Percentiles rank a stretch among this genome's conserved stretches.
Evolutionary conservation across 1,140 invertebrate species (phyloP).

Genomic region (Camponotus vicinus): DNA sequence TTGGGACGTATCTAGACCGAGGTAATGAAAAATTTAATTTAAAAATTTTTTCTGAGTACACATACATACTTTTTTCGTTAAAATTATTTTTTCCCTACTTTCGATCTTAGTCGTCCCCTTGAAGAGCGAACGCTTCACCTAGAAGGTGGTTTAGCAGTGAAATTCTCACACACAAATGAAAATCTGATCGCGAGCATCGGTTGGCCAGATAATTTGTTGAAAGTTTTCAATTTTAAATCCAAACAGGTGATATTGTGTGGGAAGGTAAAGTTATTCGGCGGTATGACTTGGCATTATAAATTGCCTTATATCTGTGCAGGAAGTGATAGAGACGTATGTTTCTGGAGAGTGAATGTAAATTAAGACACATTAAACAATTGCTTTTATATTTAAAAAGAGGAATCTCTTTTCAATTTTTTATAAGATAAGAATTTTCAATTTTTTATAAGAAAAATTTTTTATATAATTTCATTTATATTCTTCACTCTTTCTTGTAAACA

Average conservation of each 20-base stretch:
- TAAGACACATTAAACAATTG: conserved; percentile 73
- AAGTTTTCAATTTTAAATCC: conserved; percentile 87
- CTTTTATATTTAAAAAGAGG: not conserved
- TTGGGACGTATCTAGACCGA: conserved; percentile 89
- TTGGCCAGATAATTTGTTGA: conserved; percentile 87
- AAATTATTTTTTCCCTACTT: conserved; percentile 51
- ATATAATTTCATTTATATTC: not conserved
- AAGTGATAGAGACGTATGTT: conserved; percentile 88
- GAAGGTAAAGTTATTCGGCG: conserved; percentile 86
- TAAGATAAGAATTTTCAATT: no score
- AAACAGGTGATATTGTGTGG: conserved; percentile 86
- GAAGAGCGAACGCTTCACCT: conserved; percentile 87
- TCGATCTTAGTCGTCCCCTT: conserved; percentile 85
- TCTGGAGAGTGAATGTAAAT: conserved; percentile 89
- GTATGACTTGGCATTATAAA: conserved; percentile 89
- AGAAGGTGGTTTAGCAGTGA: conserved; percentile 87
- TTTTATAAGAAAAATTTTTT: no score
- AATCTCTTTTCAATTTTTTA: not conserved
- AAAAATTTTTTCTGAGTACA: not conserved
- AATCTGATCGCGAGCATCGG: conserved; percentile 88
- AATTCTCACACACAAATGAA: conserved; percentile 87
- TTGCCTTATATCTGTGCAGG: conserved; percentile 88
- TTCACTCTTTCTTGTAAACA: not conserved
- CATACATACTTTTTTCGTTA: not conserved
- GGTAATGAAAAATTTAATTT: conserved; percentile 78